These are phyloP conservation scores for Sterrhoptilus dennistouni DNA, from an alignment of 2,113 vertebrate genomes.

Conservation along the genomic window DNA sequence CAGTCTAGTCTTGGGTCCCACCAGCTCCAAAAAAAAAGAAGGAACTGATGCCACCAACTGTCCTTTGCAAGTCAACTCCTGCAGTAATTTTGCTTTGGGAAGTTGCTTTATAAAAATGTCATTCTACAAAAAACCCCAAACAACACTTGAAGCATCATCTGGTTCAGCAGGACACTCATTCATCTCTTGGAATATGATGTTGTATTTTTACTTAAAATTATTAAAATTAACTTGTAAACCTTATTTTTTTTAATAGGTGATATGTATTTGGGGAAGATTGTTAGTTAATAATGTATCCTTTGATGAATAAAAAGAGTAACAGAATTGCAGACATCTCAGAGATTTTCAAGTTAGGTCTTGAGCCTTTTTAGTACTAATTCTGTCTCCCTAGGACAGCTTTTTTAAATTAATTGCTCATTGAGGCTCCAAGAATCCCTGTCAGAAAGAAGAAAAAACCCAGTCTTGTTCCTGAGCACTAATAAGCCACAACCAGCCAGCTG, in stretches of 20 bases:
- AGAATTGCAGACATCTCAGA: conserved; percentile 61
- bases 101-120: conserved; percentile 56
- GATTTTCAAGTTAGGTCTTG: conserved; percentile 61
- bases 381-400: conserved; percentile 62
- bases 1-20: not conserved
- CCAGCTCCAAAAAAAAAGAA: conserved; percentile 36
- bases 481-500: conserved; percentile 70
- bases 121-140: not conserved
- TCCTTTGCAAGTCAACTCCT: conserved; percentile 49
- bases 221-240: conserved; percentile 21
- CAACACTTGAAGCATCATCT: conserved; percentile 28
- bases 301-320: conserved; percentile 30
- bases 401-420: conserved; percentile 72
- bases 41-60: conserved; percentile 32
- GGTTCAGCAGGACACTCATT: conserved; percentile 28
- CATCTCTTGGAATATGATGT: not conserved
- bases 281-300: conserved; percentile 59
- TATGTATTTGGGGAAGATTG: not conserved
- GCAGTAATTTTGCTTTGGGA: conserved; percentile 47
- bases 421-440: conserved; percentile 66
- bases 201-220: conserved; percentile 35
- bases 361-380: conserved; percentile 56
- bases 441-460: conserved; percentile 64
- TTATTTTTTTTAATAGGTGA: not conserved
- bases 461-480: conserved; percentile 69